Percentiles rank a stretch among this genome's conserved stretches.
Evolutionary conservation across 1,140 invertebrate genomes (phyloP).

Genomic region (Kradibia gibbosae): DNA sequence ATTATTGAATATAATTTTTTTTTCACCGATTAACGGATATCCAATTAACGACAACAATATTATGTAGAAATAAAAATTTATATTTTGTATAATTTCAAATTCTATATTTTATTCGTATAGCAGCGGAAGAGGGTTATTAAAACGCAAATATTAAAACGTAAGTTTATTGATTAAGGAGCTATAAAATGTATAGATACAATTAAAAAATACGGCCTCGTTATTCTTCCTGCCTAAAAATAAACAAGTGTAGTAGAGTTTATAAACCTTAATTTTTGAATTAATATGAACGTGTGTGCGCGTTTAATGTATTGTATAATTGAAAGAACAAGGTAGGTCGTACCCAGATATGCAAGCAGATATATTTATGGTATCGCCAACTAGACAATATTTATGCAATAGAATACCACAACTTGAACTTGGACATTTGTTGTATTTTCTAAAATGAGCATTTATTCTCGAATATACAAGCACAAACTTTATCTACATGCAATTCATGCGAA

Average conservation of each 20-base stretch:
- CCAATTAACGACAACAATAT: too few species aligned
- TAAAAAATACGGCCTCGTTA: too few species aligned
- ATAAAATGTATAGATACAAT: too few species aligned
- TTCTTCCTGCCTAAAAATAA: background rate
- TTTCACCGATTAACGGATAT: too few species aligned
- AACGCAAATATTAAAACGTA: too few species aligned
- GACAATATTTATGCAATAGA: slow-evolving; percentile 70
- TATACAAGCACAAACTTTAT: slow-evolving; percentile 66
- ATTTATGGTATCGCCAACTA: slow-evolving; percentile 11
- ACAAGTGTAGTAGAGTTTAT: background rate
- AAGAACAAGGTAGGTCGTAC: background rate
- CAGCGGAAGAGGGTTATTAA: too few species aligned
- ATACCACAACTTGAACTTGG: slow-evolving; percentile 65
- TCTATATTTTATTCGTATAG: too few species aligned
- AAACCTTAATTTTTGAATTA: background rate
- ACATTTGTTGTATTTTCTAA: slow-evolving; percentile 70
- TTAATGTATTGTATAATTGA: background rate
- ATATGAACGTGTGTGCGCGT: background rate
- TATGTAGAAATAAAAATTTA: too few species aligned
- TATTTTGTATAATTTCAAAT: too few species aligned
- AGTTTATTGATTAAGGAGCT: too few species aligned
- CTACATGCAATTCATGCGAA: background rate
- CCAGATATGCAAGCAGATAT: background rate
- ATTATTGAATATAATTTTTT: too few species aligned
- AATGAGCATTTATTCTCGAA: slow-evolving; percentile 69